Evolutionary conservation across 2,797 vertebrate species (phyloP), one percentile per base, ranked within the genome.

Genomic region (Mus spretus): DNA sequence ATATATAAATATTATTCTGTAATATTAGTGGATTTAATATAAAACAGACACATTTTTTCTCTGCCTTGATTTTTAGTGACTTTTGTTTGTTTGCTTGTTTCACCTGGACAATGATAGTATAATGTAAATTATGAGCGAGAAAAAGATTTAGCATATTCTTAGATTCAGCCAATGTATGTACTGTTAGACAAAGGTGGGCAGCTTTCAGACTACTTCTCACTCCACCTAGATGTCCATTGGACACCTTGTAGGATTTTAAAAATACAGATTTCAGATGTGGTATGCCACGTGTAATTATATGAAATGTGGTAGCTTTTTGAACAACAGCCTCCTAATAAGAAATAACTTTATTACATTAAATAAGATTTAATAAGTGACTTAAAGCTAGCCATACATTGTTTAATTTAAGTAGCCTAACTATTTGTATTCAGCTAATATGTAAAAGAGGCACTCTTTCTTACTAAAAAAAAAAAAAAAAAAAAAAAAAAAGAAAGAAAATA

Each of bases 151-250:
- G 7, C 8, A 31, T 44, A 44, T 44, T 44, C 44, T 44, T 44
- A 44, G 44, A 44, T 44, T 44, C 44, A 44, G 44, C 34, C 10
- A 17, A 90, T 50, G 2, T 13, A n/a, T 65, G 40, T 15, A 44
- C 0, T 31, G 3, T 9, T 70, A 80, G 47, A 63, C n/a, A 37
- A 22, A 6, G 3, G 2, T 59, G 1, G 9, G 0, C 26, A 34
- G 12, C 10, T 37, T 79, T 80, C 28, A 86, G 57, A 67, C 4
- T 70, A 26, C 34, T 77, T 77, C 28, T 75, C 17, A n/a, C 3
- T 79, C 28, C 50, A 79, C 40, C 22, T 34, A 34, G 0, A 14
- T 92, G 34, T 93, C n/a, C 81, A 2, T 22, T 77, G 6, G 22
- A 28, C 57, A 26, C 4, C 40, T 82, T 6, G 19, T 83, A 24